These are phyloP conservation scores for Eulemur rufifrons DNA, from an alignment of 2,113 vertebrate genomes.

Conservation along the genomic window DNA sequence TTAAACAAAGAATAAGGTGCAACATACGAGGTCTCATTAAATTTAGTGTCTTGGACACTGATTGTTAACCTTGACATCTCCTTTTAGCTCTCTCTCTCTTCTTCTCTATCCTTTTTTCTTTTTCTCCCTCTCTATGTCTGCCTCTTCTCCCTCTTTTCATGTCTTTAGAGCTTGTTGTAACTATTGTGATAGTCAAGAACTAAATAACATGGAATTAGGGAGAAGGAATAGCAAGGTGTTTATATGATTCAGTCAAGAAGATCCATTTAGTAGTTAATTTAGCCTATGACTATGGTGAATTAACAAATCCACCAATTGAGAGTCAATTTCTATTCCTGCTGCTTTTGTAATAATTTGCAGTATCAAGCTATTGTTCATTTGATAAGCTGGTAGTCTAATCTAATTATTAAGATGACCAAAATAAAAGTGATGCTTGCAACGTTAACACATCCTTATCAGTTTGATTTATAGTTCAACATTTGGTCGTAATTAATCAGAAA, in stretches of 20 bases:
- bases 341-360: background rate
- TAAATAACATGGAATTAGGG: background rate
- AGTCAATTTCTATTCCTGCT: background rate
- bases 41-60: background rate
- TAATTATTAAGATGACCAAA: background rate
- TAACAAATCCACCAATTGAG: background rate
- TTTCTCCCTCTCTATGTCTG: background rate
- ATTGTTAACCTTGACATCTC: background rate
- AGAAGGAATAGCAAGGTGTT: background rate
- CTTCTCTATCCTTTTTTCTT: background rate
- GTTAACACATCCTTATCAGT: background rate
- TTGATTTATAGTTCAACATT: background rate
- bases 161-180: background rate
- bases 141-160: background rate
- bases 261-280: background rate
- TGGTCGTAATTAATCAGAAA: background rate
- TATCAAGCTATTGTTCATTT: background rate
- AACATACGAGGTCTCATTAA: background rate
- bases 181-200: background rate
- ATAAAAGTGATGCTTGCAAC: background rate
- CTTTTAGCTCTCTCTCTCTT: background rate
- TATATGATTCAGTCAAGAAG: background rate
- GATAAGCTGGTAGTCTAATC: background rate
- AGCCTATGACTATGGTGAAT: background rate
- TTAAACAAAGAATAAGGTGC: background rate